A percentile compares a stretch with the other conserved stretches of the same genome.
These are phyloP conservation scores for Holotrichia oblita DNA, from an alignment of 1,140 invertebrate species.

Conservation along the genomic window DNA sequence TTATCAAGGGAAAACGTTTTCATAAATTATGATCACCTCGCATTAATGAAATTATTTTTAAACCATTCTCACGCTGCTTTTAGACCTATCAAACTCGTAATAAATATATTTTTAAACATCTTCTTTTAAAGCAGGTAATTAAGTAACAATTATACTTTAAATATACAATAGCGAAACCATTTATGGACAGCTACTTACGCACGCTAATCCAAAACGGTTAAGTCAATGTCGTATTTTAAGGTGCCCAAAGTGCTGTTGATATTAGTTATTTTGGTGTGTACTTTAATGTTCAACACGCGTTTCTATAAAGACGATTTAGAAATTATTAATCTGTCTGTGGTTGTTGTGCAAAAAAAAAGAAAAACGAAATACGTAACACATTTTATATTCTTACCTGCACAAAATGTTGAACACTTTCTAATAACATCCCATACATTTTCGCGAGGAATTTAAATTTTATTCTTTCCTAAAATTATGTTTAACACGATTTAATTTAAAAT, in stretches of 20 bases:
- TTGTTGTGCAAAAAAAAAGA: conserved; percentile 7
- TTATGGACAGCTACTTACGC: background rate
- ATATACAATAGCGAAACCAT: background rate
- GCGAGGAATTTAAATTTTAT: too few relatives aligned
- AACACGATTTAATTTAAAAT: too few relatives aligned
- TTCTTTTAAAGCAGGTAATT: too few relatives aligned
- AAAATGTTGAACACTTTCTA: conserved; percentile 42
- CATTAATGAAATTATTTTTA: background rate
- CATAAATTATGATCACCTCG: too few relatives aligned
- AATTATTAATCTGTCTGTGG: conserved; percentile 1
- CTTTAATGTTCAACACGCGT: background rate
- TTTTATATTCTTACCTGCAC: too few relatives aligned
- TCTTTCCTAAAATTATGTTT: background rate
- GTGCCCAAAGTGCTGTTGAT: background rate
- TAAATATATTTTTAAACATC: background rate
- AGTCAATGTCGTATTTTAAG: conserved; percentile 7
- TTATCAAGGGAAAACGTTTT: too few relatives aligned
- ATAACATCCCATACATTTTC: conserved; percentile 41
- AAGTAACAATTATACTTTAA: too few relatives aligned
- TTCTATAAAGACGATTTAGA: too few relatives aligned
- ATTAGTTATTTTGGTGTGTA: too few relatives aligned
- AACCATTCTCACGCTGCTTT: background rate
- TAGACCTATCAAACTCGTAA: too few relatives aligned
- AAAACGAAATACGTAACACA: too few relatives aligned
- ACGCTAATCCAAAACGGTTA: background rate